Percentiles rank a stretch among this genome's conserved stretches.
These are phyloP conservation scores for Diaprepes abbreviatus DNA, from an alignment of 2,888 invertebrate genomes.

Conservation along the genomic window DNA sequence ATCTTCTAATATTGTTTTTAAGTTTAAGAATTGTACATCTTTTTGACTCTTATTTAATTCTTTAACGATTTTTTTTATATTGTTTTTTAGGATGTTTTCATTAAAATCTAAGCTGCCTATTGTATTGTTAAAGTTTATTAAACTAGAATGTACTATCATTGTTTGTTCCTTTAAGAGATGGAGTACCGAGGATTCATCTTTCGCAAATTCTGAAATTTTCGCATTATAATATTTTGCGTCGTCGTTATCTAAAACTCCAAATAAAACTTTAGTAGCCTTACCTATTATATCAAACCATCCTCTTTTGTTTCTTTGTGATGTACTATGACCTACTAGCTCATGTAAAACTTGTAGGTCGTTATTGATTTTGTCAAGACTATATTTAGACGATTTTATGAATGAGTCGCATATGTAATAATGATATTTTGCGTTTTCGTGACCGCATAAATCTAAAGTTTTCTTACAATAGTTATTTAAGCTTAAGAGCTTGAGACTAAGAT, in stretches of 20 bases:
- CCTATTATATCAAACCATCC: constrained; percentile 15
- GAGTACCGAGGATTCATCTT: background rate
- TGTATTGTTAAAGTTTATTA: constrained; percentile 16
- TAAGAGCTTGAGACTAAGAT: background rate
- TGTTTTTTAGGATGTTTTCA: too few relatives aligned
- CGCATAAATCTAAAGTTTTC: background rate
- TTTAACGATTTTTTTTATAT: too few relatives aligned
- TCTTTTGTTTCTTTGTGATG: background rate
- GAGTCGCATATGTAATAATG: background rate
- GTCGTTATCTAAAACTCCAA: constrained; percentile 3
- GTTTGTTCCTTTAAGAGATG: constrained; percentile 19
- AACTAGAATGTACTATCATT: constrained; percentile 1
- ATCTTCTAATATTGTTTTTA: too few relatives aligned
- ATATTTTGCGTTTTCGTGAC: constrained; percentile 2
- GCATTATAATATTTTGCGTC: constrained; percentile 3
- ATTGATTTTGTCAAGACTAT: constrained; percentile 1
- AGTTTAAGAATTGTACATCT: too few relatives aligned
- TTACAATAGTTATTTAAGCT: background rate
- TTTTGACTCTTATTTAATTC: too few relatives aligned
- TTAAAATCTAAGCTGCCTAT: too few relatives aligned
- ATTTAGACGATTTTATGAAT: constrained; percentile 17
- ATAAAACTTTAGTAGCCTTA: constrained; percentile 8
- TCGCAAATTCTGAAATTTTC: background rate
- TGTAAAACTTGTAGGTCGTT: constrained; percentile 7
- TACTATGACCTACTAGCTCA: background rate